These are phyloP conservation scores for Pammene aurita DNA, from an alignment of 2,888 invertebrate genomes.

Conservation along the genomic window DNA sequence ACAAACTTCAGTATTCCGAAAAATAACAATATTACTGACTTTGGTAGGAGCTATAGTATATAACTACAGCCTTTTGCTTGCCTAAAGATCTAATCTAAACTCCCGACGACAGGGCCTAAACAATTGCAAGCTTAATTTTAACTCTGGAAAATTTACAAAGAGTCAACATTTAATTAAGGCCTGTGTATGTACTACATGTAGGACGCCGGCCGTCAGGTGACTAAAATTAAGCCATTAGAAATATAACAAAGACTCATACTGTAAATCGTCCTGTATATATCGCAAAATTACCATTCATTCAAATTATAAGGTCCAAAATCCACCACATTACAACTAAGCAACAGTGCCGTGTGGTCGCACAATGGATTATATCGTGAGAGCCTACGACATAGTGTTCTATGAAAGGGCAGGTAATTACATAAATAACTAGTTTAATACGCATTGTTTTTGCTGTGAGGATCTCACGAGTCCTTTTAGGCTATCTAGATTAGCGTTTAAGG, in stretches of 20 bases:
- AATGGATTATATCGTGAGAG: constrained; percentile 62
- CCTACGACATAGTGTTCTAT: constrained; percentile 68
- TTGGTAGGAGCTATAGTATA: too few species aligned
- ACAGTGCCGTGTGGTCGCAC: constrained; percentile 18
- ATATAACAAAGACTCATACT: background rate
- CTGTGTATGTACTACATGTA: too few species aligned
- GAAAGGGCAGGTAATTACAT: constrained; percentile 70
- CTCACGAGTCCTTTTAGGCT: constrained; percentile 8
- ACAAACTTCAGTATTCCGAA: too few species aligned
- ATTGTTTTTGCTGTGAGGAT: constrained; percentile 12
- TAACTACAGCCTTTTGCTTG: too few species aligned
- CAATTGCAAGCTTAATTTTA: too few species aligned
- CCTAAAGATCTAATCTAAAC: too few species aligned
- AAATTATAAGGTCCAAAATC: constrained; percentile 22
- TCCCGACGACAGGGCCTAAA: too few species aligned
- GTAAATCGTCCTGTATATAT: constrained; percentile 22
- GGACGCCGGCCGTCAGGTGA: too few species aligned
- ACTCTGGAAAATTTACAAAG: too few species aligned
- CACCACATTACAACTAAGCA: constrained; percentile 11
- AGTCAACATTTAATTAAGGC: too few species aligned
- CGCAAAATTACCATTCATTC: constrained; percentile 13
- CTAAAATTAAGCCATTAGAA: background rate
- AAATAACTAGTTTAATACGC: constrained; percentile 16
- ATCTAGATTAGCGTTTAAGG: constrained; percentile 5
- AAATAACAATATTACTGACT: too few species aligned